Evolutionary conservation across 2,888 invertebrate genomes (phyloP).

Genomic region (Andrena fulva): DNA sequence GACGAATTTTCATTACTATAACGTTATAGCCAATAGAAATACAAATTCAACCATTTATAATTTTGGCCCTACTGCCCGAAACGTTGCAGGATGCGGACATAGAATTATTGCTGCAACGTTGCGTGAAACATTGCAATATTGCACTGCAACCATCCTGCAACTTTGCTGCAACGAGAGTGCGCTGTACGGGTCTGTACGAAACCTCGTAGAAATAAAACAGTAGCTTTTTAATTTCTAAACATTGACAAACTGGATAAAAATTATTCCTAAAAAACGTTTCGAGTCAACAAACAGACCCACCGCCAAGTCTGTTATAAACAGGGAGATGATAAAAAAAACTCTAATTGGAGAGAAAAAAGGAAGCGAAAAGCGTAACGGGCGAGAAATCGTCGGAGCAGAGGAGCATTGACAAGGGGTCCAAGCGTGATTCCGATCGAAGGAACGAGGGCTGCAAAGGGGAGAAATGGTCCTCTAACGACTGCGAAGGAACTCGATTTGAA

Average conservation of each 20-base stretch:
- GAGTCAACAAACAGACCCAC: too few species aligned
- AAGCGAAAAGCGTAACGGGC: not conserved
- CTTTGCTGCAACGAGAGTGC: too few species aligned
- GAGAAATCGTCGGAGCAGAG: not conserved
- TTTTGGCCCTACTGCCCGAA: too few species aligned
- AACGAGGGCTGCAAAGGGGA: not conserved
- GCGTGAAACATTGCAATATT: too few species aligned
- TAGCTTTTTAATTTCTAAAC: not conserved
- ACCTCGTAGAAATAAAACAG: not conserved
- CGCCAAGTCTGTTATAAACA: not conserved
- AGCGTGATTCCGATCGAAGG: slow-evolving; percentile 8
- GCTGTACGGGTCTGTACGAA: not conserved
- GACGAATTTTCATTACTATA: too few species aligned
- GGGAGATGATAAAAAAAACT: not conserved
- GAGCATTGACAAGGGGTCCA: not conserved
- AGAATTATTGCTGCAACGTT: too few species aligned
- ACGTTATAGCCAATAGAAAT: too few species aligned
- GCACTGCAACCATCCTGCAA: too few species aligned
- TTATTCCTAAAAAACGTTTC: too few species aligned
- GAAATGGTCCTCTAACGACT: slow-evolving; percentile 24
- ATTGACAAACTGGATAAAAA: too few species aligned
- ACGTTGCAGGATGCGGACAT: too few species aligned
- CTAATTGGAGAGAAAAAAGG: not conserved
- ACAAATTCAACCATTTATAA: too few species aligned
- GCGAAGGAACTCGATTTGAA: slow-evolving; percentile 34